Evolutionary conservation across 2,888 invertebrate species (phyloP).

Genomic region (Brachyptera risi): DNA sequence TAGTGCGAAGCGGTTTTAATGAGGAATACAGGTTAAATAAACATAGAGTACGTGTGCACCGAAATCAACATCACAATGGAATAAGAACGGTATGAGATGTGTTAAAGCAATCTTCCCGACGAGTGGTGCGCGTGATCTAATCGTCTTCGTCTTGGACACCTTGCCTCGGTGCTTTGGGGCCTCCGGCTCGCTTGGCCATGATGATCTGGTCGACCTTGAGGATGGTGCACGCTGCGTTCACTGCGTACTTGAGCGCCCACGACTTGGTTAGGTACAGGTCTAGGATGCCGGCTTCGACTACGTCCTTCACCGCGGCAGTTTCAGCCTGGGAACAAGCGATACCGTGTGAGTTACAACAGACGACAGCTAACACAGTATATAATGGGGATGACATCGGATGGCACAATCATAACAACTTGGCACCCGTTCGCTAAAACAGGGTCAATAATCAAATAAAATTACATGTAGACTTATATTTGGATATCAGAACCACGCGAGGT

Average conservation of each 20-base stretch:
- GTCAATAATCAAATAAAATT: too few relatives aligned
- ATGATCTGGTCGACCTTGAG: slow-evolving; percentile 96
- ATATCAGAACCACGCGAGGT: too few relatives aligned
- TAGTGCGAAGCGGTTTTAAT: too few relatives aligned
- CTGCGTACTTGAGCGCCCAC: slow-evolving; percentile 95
- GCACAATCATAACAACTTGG: too few relatives aligned
- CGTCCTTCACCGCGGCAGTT: slow-evolving; percentile 66
- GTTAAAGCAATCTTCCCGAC: neutral
- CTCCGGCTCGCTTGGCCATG: slow-evolving; percentile 96
- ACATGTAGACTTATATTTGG: too few relatives aligned
- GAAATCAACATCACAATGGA: too few relatives aligned
- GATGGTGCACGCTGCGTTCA: slow-evolving; percentile 87
- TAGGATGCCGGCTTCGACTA: slow-evolving; percentile 68
- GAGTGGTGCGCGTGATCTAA: slow-evolving; percentile 18
- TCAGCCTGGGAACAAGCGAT: slow-evolving; percentile 48
- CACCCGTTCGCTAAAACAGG: too few relatives aligned
- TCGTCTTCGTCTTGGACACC: slow-evolving; percentile 65
- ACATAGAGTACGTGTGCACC: too few relatives aligned
- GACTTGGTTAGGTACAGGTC: slow-evolving; percentile 83
- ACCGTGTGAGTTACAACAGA: too few relatives aligned
- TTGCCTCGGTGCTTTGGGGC: slow-evolving; percentile 72
- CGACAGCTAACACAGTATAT: too few relatives aligned
- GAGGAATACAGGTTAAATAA: too few relatives aligned
- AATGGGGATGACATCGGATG: too few relatives aligned
- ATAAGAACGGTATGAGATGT: neutral